Base-by-base conservation (phyloP, 2,888 invertebrate genomes). In the Sesia bembeciformis region DNA sequence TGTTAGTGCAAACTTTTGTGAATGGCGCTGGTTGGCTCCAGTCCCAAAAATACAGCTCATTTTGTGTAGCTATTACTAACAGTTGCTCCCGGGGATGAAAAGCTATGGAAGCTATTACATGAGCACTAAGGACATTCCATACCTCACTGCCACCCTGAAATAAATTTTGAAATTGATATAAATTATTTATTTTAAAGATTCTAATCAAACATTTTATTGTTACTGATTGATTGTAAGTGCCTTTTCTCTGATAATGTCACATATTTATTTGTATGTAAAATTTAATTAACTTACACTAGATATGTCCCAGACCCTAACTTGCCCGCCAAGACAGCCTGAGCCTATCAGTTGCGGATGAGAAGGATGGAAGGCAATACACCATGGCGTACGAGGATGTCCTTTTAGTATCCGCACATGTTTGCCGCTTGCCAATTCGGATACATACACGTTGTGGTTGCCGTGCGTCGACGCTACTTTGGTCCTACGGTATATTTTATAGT, bases 311-410 rank as follows among this genome's bases (percentile, higher is more conserved):
- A 97, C 95, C 62, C 96, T 88, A 53, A 97, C 96, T 91, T 96
- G 95, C 5, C 97, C 97, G 4, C 94, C 96, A 1, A 97, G 91
- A 76, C 97, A 97, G 0, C 97, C 97, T 1, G 96, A 95, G 40
- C 96, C 97, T 51, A 97, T 91, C 53, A 97, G 93, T 69, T 96
- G 93, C 70, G 94, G 93, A 56, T 93, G 94, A 4, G 94, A 93
- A 0, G 96, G 96, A 84, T 97, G 97, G 78, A 96, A 97, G 49
- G 95, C 95, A 53, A 97, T 93, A 70, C 96, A 96, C 97, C 97
- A 97, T 1, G 97, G 97, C 7, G 96, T 97, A 42, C 97, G 90
- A 3, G 96, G 96, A 81, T 97, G 97, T 0, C 96, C 96, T 43
- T 92, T 91, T 54, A 97, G 78, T 46, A 94, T 94, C 65, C 93